Evolutionary conservation across 1,140 invertebrate genomes (phyloP).

Genomic region (Teleopsis dalmanni): DNA sequence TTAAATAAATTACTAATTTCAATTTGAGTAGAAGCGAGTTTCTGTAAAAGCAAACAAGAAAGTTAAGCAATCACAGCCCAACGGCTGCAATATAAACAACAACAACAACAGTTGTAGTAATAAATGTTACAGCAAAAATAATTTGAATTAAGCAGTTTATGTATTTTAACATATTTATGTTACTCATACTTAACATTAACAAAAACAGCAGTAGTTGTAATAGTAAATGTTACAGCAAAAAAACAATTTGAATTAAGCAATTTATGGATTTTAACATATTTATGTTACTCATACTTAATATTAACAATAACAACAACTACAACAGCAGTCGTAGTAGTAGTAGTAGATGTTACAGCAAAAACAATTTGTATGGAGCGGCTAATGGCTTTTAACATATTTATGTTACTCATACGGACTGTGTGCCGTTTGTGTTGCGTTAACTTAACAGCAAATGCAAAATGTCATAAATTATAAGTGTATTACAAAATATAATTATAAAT

Average conservation of each 20-base stretch:
- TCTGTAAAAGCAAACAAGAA: not conserved
- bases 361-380: not conserved
- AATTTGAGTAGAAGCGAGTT: not conserved
- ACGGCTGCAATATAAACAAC: not conserved
- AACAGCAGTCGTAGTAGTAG: not conserved
- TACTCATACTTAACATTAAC: too few species aligned
- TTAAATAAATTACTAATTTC: not conserved
- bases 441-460: too few species aligned
- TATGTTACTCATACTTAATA: too few species aligned
- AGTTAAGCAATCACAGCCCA: not conserved
- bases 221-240: not conserved
- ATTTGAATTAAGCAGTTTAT: not conserved
- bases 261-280: not conserved
- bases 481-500: not conserved
- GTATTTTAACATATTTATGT: too few species aligned
- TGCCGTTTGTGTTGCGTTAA: too few species aligned
- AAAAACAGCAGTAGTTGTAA: not conserved
- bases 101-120: not conserved
- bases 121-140: not conserved
- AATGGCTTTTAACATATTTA: not conserved
- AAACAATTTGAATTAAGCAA: not conserved
- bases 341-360: not conserved
- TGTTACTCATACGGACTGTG: too few species aligned
- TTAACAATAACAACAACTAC: not conserved
- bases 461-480: too few species aligned